Conservation (phyloP, 1,140 invertebrate genomes). For the Drosophila bifasciata region DNA sequence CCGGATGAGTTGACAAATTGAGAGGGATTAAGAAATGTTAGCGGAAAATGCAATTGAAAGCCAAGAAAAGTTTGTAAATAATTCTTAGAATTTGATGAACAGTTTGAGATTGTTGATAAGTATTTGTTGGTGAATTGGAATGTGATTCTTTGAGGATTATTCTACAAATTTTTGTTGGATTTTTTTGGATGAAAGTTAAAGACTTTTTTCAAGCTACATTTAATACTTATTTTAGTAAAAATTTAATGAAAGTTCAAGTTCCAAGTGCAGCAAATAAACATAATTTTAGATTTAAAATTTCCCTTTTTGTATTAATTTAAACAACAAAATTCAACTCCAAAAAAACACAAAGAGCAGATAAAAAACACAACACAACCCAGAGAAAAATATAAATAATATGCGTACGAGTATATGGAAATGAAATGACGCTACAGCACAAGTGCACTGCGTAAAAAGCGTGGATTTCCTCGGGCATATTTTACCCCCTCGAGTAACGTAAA, state of each 20-base stretch:
- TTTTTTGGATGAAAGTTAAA: no score
- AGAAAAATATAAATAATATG: constrained; percentile 70
- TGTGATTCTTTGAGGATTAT: neutral
- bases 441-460: constrained; percentile 10
- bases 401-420: constrained; percentile 71
- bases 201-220: no score
- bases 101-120: constrained; percentile 5
- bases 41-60: constrained; percentile 3
- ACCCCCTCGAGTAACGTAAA: constrained; percentile 22
- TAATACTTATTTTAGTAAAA: no score
- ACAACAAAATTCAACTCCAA: constrained; percentile 13
- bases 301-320: constrained; percentile 3
- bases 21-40: neutral
- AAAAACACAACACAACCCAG: constrained; percentile 1
- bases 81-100: constrained; percentile 1
- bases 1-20: constrained; percentile 23
- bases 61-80: constrained; percentile 22
- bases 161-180: neutral
- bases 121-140: neutral
- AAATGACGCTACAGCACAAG: constrained; percentile 49
- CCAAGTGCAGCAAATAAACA: no score
- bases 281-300: no score
- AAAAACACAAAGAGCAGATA: constrained; percentile 22
- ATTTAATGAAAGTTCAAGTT: no score
- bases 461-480: no score